Evolutionary conservation across 2,888 invertebrate genomes (phyloP).

Genomic region (Charanyca ferruginea): DNA sequence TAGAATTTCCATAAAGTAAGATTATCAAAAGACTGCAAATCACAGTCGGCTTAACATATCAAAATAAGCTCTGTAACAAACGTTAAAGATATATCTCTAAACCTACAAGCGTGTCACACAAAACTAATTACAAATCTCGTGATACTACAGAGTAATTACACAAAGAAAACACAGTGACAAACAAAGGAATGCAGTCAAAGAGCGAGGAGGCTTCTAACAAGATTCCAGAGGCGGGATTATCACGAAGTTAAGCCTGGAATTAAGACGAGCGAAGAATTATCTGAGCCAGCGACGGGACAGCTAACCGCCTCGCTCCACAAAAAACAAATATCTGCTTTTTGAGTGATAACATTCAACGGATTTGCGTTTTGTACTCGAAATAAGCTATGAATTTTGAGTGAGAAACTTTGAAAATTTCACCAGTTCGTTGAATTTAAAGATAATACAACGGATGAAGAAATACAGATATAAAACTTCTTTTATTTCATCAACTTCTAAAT

Average conservation of each 20-base stretch:
- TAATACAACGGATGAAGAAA: constrained; percentile 30
- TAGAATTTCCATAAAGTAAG: background rate
- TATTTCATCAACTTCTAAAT: background rate
- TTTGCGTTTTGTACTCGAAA: constrained; percentile 56
- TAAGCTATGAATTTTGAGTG: constrained; percentile 41
- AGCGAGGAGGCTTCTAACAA: constrained; percentile 65
- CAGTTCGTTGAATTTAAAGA: constrained; percentile 35
- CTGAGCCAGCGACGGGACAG: constrained; percentile 51
- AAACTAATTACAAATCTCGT: constrained; percentile 53
- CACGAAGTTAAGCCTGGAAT: constrained; percentile 65
- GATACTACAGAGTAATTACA: constrained; percentile 53
- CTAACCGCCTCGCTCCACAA: constrained; percentile 18
- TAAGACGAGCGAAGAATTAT: constrained; percentile 62
- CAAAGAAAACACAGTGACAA: constrained; percentile 54
- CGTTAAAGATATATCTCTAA: constrained; percentile 10
- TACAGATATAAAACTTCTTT: constrained; percentile 18
- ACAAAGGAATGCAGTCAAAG: constrained; percentile 61
- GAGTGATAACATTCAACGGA: constrained; percentile 53
- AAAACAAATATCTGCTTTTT: constrained; percentile 62
- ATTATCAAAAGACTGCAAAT: constrained; percentile 4
- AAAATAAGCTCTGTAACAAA: constrained; percentile 9
- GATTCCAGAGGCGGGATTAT: constrained; percentile 65
- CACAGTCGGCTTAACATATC: constrained; percentile 12
- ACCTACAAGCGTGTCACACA: constrained; percentile 25
- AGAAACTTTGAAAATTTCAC: constrained; percentile 37